Conservation (phyloP, 2,797 vertebrate genomes). For the Pseudochaenichthys georgianus region DNA sequence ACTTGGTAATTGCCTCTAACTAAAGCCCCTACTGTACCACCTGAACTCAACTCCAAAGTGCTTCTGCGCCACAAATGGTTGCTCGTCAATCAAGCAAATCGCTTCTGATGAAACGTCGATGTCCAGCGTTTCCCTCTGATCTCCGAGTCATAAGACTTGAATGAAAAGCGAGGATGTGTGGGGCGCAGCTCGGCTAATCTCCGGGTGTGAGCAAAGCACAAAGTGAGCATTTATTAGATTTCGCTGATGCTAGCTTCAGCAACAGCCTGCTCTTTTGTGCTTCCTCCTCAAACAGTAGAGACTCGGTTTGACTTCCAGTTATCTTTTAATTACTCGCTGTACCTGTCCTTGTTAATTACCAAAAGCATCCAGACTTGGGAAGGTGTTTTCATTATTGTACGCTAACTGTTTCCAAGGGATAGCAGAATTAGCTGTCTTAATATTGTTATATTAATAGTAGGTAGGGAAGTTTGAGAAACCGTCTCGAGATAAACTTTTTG, state of each 20-base stretch:
- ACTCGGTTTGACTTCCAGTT: constrained; percentile 22
- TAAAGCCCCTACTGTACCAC: constrained; percentile 59
- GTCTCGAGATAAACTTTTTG: no score
- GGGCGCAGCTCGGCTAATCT: constrained; percentile 63
- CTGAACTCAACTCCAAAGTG: constrained; percentile 66
- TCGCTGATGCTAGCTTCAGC: constrained; percentile 48
- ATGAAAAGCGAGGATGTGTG: constrained; percentile 65
- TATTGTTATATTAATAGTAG: background rate
- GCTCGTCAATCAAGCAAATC: constrained; percentile 71
- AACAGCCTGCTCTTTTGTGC: constrained; percentile 42
- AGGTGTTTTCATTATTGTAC: constrained; percentile 24
- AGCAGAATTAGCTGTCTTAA: background rate
- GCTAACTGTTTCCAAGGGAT: background rate
- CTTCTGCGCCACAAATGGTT: constrained; percentile 52
- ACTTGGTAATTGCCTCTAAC: constrained; percentile 66
- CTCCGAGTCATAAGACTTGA: constrained; percentile 64
- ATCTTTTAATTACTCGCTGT: constrained; percentile 47
- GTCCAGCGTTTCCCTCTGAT: constrained; percentile 66
- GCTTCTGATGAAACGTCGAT: constrained; percentile 65
- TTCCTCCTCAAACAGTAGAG: constrained; percentile 22
- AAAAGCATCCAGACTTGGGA: constrained; percentile 16
- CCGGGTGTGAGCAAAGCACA: constrained; percentile 45
- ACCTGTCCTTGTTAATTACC: constrained; percentile 39
- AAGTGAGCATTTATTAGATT: constrained; percentile 64
- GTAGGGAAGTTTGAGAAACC: no score